A percentile compares a stretch with the other conserved stretches of the same genome.
These are phyloP conservation scores for Gymnocheta viridis DNA, from an alignment of 2,888 invertebrate species.

Conservation along the genomic window DNA sequence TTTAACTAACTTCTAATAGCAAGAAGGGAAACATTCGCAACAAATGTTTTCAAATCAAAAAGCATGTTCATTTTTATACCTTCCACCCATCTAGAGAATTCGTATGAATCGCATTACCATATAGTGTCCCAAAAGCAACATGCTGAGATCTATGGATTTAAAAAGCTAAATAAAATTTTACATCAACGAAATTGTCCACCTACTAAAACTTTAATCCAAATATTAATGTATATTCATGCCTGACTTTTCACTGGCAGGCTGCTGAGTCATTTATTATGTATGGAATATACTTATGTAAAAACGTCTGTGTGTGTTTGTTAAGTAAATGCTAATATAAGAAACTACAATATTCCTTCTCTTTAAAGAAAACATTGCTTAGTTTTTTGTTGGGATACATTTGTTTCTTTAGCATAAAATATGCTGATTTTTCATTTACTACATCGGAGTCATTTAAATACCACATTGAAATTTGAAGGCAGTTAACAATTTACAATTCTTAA, in stretches of 20 bases:
- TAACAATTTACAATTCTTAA: not conserved
- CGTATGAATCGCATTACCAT: not conserved
- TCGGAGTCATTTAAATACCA: not conserved
- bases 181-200: conserved; percentile 44
- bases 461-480: not conserved
- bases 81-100: not conserved
- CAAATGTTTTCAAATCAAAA: conserved; percentile 23
- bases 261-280: conserved; percentile 17
- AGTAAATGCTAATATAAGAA: not conserved
- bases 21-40: conserved; percentile 6
- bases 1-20: conserved; percentile 45
- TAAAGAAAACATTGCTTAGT: not conserved
- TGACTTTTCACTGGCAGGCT: not conserved
- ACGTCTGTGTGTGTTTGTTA: not conserved
- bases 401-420: not conserved
- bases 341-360: not conserved
- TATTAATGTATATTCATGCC: not conserved
- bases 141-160: conserved; percentile 53
- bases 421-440: not conserved
- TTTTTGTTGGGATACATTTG: not conserved
- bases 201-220: not conserved
- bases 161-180: conserved; percentile 51
- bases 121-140: conserved; percentile 17
- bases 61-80: conserved; percentile 1
- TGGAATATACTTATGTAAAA: not conserved